Evolutionary conservation across 2,888 invertebrate genomes (phyloP), one percentile per base, ranked within the genome.

Genomic region (Neoascia interrupta): DNA sequence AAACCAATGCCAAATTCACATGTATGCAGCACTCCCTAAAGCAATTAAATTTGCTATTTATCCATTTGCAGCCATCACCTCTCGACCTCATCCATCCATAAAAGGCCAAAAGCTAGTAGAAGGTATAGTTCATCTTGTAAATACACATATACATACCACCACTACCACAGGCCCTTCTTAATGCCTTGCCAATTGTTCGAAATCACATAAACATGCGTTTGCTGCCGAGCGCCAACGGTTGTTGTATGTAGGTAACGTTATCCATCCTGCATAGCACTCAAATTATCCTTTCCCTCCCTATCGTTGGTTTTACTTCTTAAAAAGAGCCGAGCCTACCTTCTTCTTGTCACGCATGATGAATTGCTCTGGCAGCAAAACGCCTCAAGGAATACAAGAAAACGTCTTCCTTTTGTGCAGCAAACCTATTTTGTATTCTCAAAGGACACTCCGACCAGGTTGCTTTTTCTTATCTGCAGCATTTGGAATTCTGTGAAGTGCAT

Each of bases 401-500:
- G n/a, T 1, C 15, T 8, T 23, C 15, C 36, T 19, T n/a, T 21
- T 16, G 19, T 15, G 13, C 11, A 2, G 53, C 11, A 21, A 54
- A 39, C 16, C 26, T 36, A 23, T 43, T 36, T 45, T 6, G n/a
- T 16, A 60, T 60, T 36, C 45, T 54, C 36, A 45, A 66, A 66
- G 54, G 54, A 54, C 43, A 34, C 18, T 0, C 21, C 31, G 15
- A 54, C 21, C 1, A 26, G n/a, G 13, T 21, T 45, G 16, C 13
- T 47, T 26, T 11, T 18, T 8, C 34, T 28, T 31, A n/a, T 39
- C 18, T 34, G 13, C 43, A 28, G 36, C n/a, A n/a, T n/a, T n/a
- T n/a, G n/a, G n/a, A n/a, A n/a, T n/a, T n/a, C n/a, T 49, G 26
- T 60, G 18, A 39, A 41, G 47, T 66, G 47, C 53, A 53, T 54